Evolutionary conservation across 2,888 invertebrate genomes (phyloP).

Genomic region (Caenorhabditis zanzibari): DNA sequence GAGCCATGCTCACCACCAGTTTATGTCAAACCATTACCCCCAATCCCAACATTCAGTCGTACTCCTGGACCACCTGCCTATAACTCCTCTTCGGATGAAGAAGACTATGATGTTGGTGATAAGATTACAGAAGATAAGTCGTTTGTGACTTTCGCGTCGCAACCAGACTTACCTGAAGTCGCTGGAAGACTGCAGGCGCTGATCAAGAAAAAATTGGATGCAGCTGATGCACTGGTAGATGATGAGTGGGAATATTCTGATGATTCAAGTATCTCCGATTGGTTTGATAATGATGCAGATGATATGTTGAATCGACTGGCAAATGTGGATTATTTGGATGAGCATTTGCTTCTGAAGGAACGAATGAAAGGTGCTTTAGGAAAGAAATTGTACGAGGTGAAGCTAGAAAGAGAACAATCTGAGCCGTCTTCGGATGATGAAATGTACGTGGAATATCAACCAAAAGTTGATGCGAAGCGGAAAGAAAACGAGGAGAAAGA

Average conservation of each 20-base stretch:
- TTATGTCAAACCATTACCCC: background rate
- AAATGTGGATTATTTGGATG: conserved; percentile 45
- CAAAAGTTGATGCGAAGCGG: background rate
- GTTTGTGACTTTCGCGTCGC: conserved; percentile 1
- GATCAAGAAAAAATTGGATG: background rate
- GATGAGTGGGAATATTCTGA: conserved; percentile 56
- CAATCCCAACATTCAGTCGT: background rate
- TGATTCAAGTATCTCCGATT: conserved; percentile 43
- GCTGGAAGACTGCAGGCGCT: conserved; percentile 23
- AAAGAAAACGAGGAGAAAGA: background rate
- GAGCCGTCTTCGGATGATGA: conserved; percentile 24
- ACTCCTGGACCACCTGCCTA: background rate
- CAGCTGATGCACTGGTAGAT: conserved; percentile 14
- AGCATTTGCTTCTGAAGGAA: conserved; percentile 45
- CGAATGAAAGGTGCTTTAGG: conserved; percentile 43
- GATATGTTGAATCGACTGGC: conserved; percentile 41
- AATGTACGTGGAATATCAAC: background rate
- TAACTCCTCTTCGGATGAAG: conserved; percentile 50
- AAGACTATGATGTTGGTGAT: conserved; percentile 24
- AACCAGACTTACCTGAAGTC: conserved; percentile 7
- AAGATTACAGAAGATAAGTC: background rate
- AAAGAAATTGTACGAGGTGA: conserved; percentile 19
- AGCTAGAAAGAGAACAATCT: background rate
- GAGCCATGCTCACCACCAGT: conserved; percentile 9
- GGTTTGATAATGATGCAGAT: conserved; percentile 41